phyloP scores from a whole-genome alignment of 2,797 vertebrate species.

The Mormyrops attenuatus region DNA sequence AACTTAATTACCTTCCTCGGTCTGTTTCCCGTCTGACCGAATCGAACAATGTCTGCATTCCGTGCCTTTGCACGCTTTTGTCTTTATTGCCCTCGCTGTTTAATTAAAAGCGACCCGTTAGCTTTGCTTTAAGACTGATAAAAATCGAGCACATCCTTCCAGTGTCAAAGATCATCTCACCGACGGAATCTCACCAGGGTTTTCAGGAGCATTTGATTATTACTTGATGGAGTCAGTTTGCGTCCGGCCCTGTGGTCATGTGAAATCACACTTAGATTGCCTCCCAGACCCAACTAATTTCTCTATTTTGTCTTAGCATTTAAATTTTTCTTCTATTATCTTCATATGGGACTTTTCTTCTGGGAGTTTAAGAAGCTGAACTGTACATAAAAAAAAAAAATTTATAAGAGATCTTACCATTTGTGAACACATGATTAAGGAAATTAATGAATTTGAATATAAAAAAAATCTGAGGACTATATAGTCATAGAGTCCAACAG shows the following conservation, averaged over 20 bases:
- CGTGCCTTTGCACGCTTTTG: not conserved
- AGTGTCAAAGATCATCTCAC: not conserved
- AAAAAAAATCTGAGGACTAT: not conserved
- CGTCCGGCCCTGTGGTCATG: constrained; percentile 29
- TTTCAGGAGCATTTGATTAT: not conserved
- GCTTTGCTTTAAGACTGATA: not conserved
- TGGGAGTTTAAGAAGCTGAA: constrained; percentile 29
- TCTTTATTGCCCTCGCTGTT: not conserved
- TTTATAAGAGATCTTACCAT: not conserved
- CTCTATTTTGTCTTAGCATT: not conserved
- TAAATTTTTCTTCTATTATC: constrained; percentile 29
- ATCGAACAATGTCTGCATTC: not conserved
- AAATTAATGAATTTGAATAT: not conserved
- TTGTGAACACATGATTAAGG: not conserved
- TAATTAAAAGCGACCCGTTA: not conserved
- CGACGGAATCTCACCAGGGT: not conserved
- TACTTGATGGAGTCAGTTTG: not conserved
- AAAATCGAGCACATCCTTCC: not conserved
- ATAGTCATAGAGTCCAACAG: not conserved
- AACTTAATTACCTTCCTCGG: not conserved
- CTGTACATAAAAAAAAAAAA: constrained; percentile 3
- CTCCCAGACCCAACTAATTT: constrained; percentile 28
- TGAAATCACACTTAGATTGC: constrained; percentile 32
- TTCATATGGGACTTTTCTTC: constrained; percentile 38
- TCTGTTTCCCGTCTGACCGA: not conserved